A percentile compares a stretch with the other conserved stretches of the same genome.
Evolutionary conservation across 2,113 vertebrate species (phyloP).

Genomic region (Petrocephalus microphthalmus): DNA sequence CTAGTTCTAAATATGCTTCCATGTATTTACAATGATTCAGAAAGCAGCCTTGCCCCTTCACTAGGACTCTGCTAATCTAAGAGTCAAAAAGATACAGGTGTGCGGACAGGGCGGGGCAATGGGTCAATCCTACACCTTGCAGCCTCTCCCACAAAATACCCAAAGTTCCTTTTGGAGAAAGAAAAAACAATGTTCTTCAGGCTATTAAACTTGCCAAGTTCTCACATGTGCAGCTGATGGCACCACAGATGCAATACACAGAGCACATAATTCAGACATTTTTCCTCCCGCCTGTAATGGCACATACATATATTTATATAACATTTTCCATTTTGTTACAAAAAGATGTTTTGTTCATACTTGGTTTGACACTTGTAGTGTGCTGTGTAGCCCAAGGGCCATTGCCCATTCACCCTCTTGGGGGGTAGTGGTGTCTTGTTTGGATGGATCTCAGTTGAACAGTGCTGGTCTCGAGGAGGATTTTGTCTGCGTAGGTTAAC

Average conservation of each 20-base stretch:
- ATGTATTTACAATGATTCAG: neutral
- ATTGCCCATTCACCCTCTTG: neutral
- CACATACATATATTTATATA: constrained; percentile 45
- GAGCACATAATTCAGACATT: constrained; percentile 29
- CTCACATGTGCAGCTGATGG: neutral
- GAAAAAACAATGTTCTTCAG: neutral
- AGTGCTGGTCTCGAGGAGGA: neutral
- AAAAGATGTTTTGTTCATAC: constrained; percentile 29
- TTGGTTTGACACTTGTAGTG: constrained; percentile 31
- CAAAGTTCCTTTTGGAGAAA: neutral
- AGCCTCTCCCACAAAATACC: neutral
- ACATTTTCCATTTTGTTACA: constrained; percentile 50
- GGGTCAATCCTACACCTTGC: neutral
- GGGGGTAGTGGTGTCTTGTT: constrained; percentile 15
- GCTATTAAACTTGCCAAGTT: neutral
- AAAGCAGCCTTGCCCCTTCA: neutral
- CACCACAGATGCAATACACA: neutral
- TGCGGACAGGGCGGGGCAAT: neutral
- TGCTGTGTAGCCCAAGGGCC: constrained; percentile 21
- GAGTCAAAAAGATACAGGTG: neutral
- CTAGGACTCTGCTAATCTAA: neutral
- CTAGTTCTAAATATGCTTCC: neutral
- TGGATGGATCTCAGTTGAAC: constrained; percentile 11
- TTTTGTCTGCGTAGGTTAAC: neutral
- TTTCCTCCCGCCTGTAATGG: constrained; percentile 43